A percentile compares a stretch with the other conserved stretches of the same genome.
These are phyloP conservation scores for Synanthedon andrenaeformis DNA, from an alignment of 2,888 invertebrate species.

Conservation along the genomic window DNA sequence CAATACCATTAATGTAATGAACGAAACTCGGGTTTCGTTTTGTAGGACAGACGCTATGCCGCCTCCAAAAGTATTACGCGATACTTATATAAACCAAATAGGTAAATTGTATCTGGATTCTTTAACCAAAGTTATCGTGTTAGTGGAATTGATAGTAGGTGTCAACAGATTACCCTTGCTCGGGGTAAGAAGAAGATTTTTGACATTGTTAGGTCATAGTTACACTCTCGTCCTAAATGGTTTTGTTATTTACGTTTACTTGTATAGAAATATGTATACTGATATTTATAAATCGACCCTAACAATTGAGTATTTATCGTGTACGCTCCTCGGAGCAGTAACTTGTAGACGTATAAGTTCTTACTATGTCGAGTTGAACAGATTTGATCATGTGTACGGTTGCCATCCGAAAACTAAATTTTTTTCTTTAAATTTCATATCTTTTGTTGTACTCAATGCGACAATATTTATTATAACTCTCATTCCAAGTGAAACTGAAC, in stretches of 20 bases:
- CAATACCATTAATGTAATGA: no score
- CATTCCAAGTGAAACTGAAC: not conserved
- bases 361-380: constrained; percentile 27
- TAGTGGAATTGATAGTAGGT: constrained; percentile 21
- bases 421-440: constrained; percentile 17
- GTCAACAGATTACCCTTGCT: constrained; percentile 24
- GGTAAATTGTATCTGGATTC: constrained; percentile 21
- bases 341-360: constrained; percentile 21
- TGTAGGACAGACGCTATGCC: constrained; percentile 10
- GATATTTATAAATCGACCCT: not conserved
- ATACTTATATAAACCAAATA: constrained; percentile 24
- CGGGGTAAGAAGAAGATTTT: constrained; percentile 5
- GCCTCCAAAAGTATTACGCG: constrained; percentile 24
- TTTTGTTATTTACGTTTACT: not conserved
- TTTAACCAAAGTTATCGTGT: constrained; percentile 27
- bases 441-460: constrained; percentile 3
- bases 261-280: not conserved
- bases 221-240: not conserved
- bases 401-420: constrained; percentile 23
- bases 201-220: not conserved
- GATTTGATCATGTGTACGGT: constrained; percentile 29
- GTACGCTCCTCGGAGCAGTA: constrained; percentile 16
- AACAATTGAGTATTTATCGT: constrained; percentile 13
- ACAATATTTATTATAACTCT: not conserved
- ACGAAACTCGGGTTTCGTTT: no score